Base-by-base conservation (phyloP, 2,888 invertebrate genomes). In the Trichogramma dendrolimi region DNA sequence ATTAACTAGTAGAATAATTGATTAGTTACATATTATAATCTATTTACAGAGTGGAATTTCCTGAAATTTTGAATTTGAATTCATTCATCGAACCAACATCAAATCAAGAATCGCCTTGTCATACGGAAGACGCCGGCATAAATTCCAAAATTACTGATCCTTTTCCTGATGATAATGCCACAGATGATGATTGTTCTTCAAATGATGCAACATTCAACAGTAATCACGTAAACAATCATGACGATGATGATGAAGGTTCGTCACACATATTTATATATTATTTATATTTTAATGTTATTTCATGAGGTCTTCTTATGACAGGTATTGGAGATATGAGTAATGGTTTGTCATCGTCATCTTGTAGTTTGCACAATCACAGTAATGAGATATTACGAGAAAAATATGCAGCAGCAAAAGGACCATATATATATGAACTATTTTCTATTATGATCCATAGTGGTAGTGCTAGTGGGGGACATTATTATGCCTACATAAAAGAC, bases 401-500 rank as follows among this genome's bases (percentile, higher is more conserved):
- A 42, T 70, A 66, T 56, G 60, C 69, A 47, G 72, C 73, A 60
- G 79, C 80, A 60, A 77, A 80, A 59, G 91, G 90, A 2, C 90
- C 90, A 0, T 91, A 88, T 77, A 80, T 87, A 52, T 94, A 94
- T 76, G 92, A 95, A 77, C 80, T 95, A 44, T 94, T 92, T 78
- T 91, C 92, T 14, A 92, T 94, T 67, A 92, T 94, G 92, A 91
- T 94, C 61, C 94, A 94, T 80, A 91, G 92, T 39, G 94, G 94
- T 8, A 92, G 91, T 78, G 93, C 94, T 0, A 88, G 89, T 14
- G 93, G 93, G 39, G 94, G 94, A 1, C 94, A 94, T 80, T 95
- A 95, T 78, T 94, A 91, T 78, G 94, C 92, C 2, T 94, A 93
- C 73, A 92, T 94, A 64, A 92, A 92, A 83, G 91, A 89, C 72